These are phyloP conservation scores for Actinernus sp. DNA, from an alignment of 92 coral and sea anemone genomes.

Conservation along the genomic window DNA sequence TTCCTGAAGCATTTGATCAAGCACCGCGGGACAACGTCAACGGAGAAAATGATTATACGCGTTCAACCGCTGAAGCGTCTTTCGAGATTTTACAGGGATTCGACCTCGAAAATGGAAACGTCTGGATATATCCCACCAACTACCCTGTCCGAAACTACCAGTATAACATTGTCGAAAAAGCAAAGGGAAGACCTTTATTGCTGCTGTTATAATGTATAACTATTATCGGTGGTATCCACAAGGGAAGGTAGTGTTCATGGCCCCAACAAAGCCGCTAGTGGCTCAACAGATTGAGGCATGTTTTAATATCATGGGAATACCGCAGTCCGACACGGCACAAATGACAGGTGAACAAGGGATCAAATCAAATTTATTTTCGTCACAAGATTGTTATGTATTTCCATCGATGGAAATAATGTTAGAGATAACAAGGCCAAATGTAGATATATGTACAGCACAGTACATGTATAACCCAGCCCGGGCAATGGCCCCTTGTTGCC, in stretches of 20 bases:
- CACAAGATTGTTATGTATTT: too few species aligned
- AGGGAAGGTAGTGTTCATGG: slow-evolving; percentile 96
- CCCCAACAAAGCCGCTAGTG: slow-evolving; percentile 97
- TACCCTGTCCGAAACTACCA: slow-evolving; percentile 96
- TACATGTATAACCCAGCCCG: too few species aligned
- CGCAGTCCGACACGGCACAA: slow-evolving; percentile 90
- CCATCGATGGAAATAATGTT: too few species aligned
- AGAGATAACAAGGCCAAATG: too few species aligned
- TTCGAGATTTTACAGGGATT: slow-evolving; percentile 86
- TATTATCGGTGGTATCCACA: slow-evolving; percentile 99
- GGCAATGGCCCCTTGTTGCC: too few species aligned
- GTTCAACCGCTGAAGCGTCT: slow-evolving; percentile 8
- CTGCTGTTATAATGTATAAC: slow-evolving; percentile 96
- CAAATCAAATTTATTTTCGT: background rate
- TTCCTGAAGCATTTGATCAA: background rate
- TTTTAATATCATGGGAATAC: slow-evolving; percentile 96
- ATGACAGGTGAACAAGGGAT: slow-evolving; percentile 81
- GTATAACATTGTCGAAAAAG: slow-evolving; percentile 82
- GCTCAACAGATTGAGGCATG: slow-evolving; percentile 99
- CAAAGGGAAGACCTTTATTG: slow-evolving; percentile 99
- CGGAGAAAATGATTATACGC: background rate
- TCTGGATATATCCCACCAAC: slow-evolving; percentile 97
- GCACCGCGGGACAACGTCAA: too few species aligned
- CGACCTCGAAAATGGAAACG: slow-evolving; percentile 83
- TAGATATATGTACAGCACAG: too few species aligned